Percentiles rank a stretch among this genome's conserved stretches.
Conservation (phyloP, 1,140 invertebrate genomes). For the Mizuhopecten yessoensis region DNA sequence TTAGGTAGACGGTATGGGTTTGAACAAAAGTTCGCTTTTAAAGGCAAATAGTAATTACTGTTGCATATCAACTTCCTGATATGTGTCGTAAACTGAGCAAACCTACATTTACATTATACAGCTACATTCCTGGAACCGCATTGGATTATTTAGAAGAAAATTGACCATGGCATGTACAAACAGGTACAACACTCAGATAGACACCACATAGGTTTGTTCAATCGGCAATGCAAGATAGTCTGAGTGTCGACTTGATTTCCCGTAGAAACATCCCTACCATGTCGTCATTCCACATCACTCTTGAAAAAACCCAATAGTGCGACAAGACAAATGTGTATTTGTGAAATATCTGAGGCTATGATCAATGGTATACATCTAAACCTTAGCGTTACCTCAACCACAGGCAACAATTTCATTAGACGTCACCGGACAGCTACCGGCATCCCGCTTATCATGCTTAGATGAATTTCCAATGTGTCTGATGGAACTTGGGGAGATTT, state of each 20-base stretch:
- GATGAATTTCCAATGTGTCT: neutral
- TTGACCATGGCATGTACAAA: no score
- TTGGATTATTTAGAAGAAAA: no score
- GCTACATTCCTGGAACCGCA: no score
- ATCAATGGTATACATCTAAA: neutral
- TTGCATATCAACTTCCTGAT: no score
- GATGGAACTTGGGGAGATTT: neutral
- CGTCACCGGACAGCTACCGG: neutral
- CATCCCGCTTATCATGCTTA: neutral
- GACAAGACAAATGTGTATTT: neutral
- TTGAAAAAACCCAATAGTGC: neutral
- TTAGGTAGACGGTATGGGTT: no score
- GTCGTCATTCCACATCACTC: neutral
- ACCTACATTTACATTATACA: no score
- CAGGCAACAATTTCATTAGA: neutral
- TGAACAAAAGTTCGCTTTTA: no score
- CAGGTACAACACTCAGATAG: no score
- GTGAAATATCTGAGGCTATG: neutral
- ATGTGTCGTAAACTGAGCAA: no score
- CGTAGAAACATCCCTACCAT: neutral
- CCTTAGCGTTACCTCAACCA: neutral
- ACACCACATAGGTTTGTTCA: no score
- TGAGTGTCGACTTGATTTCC: neutral
- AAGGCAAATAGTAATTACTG: no score
- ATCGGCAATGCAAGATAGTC: no score